phyloP scores from a whole-genome alignment of 2,888 invertebrate genomes.

The Conomelus anceps region DNA sequence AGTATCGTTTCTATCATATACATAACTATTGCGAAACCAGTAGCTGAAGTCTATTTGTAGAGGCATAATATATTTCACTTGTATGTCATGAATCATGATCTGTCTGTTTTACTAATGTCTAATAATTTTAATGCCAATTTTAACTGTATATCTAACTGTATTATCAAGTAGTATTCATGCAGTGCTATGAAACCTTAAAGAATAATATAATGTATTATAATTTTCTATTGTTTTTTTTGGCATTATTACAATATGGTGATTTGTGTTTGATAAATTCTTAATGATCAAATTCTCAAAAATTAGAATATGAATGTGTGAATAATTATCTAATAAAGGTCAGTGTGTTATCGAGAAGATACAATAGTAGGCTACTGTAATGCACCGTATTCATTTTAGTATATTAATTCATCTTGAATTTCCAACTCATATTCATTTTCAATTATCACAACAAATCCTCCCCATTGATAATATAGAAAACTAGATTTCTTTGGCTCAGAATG shows the following conservation, averaged over 20 bases:
- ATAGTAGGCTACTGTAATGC: neutral
- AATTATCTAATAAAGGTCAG: neutral
- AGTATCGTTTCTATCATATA: too few relatives aligned
- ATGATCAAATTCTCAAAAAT: neutral
- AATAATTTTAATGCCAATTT: too few relatives aligned
- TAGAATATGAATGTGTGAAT: neutral
- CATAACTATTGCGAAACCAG: neutral
- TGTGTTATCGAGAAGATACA: neutral
- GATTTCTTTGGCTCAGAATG: neutral
- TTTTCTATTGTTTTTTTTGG: too few relatives aligned
- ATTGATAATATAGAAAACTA: neutral
- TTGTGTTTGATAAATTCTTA: too few relatives aligned
- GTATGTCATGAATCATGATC: neutral
- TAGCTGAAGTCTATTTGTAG: neutral
- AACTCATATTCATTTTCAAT: too few relatives aligned
- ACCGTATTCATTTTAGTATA: neutral
- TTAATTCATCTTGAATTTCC: neutral
- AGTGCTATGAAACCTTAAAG: too few relatives aligned
- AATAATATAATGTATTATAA: too few relatives aligned
- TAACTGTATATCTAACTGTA: too few relatives aligned
- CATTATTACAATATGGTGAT: too few relatives aligned
- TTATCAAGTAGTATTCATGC: too few relatives aligned
- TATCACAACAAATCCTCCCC: too few relatives aligned
- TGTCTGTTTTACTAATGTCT: too few relatives aligned
- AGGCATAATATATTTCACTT: neutral